phyloP scores from a whole-genome alignment of 53 echinoderm and acorn worm species.

The Actinopyga echinites region DNA sequence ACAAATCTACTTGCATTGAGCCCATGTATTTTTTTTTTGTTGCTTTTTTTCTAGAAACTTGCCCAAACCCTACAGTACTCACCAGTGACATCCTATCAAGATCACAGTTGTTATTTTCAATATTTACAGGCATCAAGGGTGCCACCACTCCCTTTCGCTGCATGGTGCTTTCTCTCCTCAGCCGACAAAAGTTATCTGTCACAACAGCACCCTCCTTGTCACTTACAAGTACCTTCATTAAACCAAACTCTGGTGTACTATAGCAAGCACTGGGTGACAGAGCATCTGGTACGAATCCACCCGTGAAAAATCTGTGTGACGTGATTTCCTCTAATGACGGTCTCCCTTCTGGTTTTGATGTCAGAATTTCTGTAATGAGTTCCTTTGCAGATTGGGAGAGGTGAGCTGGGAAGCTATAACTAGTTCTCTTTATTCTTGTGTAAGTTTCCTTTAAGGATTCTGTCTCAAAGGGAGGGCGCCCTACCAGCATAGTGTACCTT shows the following conservation, averaged over 20 bases:
- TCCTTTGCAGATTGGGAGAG: slow-evolving; percentile 81
- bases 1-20: no score
- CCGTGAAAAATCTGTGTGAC: slow-evolving; percentile 81
- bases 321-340: slow-evolving; percentile 83
- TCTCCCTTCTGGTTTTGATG: slow-evolving; percentile 88
- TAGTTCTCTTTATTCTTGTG: slow-evolving; percentile 90
- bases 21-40: no score
- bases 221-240: slow-evolving; percentile 92
- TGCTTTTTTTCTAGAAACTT: no score
- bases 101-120: slow-evolving; percentile 53
- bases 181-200: slow-evolving; percentile 86
- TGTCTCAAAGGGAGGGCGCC: slow-evolving; percentile 94
- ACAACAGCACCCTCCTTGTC: slow-evolving; percentile 84
- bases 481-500: slow-evolving; percentile 98
- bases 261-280: slow-evolving; percentile 79
- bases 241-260: slow-evolving; percentile 82
- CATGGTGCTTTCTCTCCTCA: slow-evolving; percentile 89
- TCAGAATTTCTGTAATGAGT: slow-evolving; percentile 81
- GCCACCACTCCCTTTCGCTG: slow-evolving; percentile 72
- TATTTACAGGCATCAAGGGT: slow-evolving; percentile 68
- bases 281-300: slow-evolving; percentile 82
- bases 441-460: slow-evolving; percentile 93
- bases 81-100: background rate
- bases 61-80: no score
- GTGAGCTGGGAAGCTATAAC: slow-evolving; percentile 78